These are phyloP conservation scores for Drosophila virilis DNA, from an alignment of 1,140 invertebrate species.

Conservation along the genomic window DNA sequence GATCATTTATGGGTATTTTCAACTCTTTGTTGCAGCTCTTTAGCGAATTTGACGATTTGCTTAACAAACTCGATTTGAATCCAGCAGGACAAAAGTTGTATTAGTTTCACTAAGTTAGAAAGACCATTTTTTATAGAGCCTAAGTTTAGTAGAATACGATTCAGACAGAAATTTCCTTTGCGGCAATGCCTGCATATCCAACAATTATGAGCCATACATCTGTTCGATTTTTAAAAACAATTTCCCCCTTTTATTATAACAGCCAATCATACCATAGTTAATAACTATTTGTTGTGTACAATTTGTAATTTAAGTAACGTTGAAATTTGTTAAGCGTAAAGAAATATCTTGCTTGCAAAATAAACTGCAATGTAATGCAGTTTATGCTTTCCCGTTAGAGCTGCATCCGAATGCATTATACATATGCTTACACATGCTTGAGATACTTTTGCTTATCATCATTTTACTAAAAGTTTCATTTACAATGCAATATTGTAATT, in stretches of 20 bases:
- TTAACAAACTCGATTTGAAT: slow-evolving; percentile 74
- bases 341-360: slow-evolving; percentile 70
- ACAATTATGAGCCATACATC: background rate
- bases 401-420: slow-evolving; percentile 22
- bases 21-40: slow-evolving; percentile 69
- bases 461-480: slow-evolving; percentile 28
- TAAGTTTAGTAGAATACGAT: slow-evolving; percentile 27
- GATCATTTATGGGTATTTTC: slow-evolving; percentile 10
- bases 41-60: slow-evolving; percentile 78
- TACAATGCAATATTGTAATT: slow-evolving; percentile 28
- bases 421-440: slow-evolving; percentile 41
- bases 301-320: background rate
- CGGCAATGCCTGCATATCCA: background rate
- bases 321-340: too few species aligned
- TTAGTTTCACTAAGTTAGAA: slow-evolving; percentile 50
- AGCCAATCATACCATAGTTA: slow-evolving; percentile 8
- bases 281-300: slow-evolving; percentile 1
- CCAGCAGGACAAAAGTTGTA: slow-evolving; percentile 61
- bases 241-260: background rate
- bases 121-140: slow-evolving; percentile 37
- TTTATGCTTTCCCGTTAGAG: slow-evolving; percentile 48
- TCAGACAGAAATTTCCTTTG: slow-evolving; percentile 1
- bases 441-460: slow-evolving; percentile 50
- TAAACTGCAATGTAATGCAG: slow-evolving; percentile 53
- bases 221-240: background rate